These are phyloP conservation scores for Sinonovacula constricta DNA, from an alignment of 1,140 invertebrate genomes.

Conservation along the genomic window DNA sequence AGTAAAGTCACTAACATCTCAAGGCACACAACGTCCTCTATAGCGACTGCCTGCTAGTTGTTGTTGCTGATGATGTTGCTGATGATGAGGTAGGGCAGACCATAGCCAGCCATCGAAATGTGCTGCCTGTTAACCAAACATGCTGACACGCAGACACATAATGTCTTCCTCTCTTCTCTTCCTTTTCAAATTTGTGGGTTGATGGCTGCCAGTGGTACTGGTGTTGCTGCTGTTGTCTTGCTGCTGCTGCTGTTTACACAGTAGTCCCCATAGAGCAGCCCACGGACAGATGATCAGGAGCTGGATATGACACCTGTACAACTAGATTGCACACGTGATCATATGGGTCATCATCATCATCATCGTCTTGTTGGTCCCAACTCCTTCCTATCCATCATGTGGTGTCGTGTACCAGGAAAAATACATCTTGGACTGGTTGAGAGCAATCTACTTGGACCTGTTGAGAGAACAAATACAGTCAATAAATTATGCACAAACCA, in stretches of 20 bases:
- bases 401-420: background rate
- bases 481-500: background rate
- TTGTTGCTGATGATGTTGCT: background rate
- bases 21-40: background rate
- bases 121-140: constrained; percentile 22
- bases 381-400: background rate
- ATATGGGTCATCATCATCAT: constrained; percentile 40
- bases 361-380: constrained; percentile 11
- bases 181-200: background rate
- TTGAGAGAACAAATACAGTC: background rate
- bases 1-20: background rate
- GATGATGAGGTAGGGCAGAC: background rate
- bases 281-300: constrained; percentile 1
- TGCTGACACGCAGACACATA: background rate
- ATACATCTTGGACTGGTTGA: constrained; percentile 4
- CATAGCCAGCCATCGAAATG: constrained; percentile 28
- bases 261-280: constrained; percentile 10
- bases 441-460: constrained; percentile 36
- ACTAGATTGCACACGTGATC: constrained; percentile 33
- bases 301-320: constrained; percentile 27
- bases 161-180: background rate
- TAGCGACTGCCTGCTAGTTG: background rate
- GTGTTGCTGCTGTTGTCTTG: constrained; percentile 24
- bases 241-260: constrained; percentile 20
- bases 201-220: constrained; percentile 31